Conservation (phyloP, 2,797 vertebrate species). For the Pempheris klunzingeri region DNA sequence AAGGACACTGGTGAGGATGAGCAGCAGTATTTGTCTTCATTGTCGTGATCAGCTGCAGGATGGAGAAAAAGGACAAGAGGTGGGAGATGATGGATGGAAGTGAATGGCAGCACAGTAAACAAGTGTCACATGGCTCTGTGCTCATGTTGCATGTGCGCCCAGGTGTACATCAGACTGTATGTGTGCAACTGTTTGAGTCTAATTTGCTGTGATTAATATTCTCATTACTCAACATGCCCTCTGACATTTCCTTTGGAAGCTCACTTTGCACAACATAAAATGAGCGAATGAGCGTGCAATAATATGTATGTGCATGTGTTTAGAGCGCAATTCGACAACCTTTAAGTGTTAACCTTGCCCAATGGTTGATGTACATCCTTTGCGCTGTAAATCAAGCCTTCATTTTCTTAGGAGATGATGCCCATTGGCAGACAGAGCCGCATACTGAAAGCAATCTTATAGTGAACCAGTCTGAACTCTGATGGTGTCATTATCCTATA, state of each 20-base stretch:
- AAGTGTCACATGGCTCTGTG: constrained; percentile 21
- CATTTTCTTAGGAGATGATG: too few species aligned
- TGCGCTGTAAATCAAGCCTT: too few species aligned
- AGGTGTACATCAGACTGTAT: constrained; percentile 1
- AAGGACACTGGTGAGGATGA: constrained; percentile 5
- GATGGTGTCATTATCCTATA: too few species aligned
- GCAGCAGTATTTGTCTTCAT: constrained; percentile 36
- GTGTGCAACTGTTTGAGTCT: constrained; percentile 3
- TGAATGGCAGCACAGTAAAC: constrained; percentile 26
- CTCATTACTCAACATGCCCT: constrained; percentile 18
- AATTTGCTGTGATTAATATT: constrained; percentile 32
- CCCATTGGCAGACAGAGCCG: too few species aligned
- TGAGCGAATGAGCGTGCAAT: background rate
- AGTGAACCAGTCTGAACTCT: too few species aligned
- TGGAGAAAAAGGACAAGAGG: constrained; percentile 24
- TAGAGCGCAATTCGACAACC: too few species aligned
- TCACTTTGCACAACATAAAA: background rate
- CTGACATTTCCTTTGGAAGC: constrained; percentile 20
- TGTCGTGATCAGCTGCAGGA: background rate
- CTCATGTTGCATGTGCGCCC: background rate
- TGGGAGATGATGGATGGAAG: constrained; percentile 44
- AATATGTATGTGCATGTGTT: background rate
- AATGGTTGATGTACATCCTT: too few species aligned
- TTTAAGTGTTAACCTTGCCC: too few species aligned
- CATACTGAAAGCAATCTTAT: too few species aligned